These are phyloP conservation scores for Ophioninae sp. DNA, from an alignment of 2,888 invertebrate genomes.

Conservation along the genomic window DNA sequence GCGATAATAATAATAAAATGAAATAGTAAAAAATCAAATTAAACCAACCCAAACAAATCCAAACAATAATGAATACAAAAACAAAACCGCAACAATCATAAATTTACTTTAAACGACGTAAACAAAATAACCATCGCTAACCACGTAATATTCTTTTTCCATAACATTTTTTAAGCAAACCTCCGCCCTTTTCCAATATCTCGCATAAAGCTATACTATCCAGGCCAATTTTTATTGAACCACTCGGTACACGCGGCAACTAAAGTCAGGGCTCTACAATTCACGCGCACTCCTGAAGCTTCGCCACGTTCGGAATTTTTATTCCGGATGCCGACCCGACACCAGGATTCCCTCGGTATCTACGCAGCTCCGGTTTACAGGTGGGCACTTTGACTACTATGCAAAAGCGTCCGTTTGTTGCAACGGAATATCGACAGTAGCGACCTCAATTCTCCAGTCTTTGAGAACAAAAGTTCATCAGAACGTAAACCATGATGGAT, in stretches of 20 bases:
- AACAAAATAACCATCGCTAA: too few species aligned
- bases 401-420: conserved; percentile 22
- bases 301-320: conserved; percentile 1
- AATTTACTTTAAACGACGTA: too few species aligned
- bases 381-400: background rate
- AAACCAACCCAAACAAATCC: too few species aligned
- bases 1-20: too few species aligned
- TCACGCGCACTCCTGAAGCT: background rate
- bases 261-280: background rate
- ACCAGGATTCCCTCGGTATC: background rate
- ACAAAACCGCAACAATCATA: too few species aligned
- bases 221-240: background rate
- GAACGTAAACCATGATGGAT: background rate
- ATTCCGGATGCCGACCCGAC: background rate
- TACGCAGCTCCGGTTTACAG: background rate
- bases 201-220: background rate
- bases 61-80: too few species aligned
- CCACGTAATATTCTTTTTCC: background rate
- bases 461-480: background rate
- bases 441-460: background rate
- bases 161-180: background rate
- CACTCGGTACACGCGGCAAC: background rate
- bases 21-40: too few species aligned
- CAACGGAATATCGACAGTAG: conserved; percentile 19
- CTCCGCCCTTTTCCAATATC: background rate